A percentile compares a stretch with the other conserved stretches of the same genome.
Conservation (phyloP, 2,113 vertebrate genomes). For the Sigmodon hispidus region DNA sequence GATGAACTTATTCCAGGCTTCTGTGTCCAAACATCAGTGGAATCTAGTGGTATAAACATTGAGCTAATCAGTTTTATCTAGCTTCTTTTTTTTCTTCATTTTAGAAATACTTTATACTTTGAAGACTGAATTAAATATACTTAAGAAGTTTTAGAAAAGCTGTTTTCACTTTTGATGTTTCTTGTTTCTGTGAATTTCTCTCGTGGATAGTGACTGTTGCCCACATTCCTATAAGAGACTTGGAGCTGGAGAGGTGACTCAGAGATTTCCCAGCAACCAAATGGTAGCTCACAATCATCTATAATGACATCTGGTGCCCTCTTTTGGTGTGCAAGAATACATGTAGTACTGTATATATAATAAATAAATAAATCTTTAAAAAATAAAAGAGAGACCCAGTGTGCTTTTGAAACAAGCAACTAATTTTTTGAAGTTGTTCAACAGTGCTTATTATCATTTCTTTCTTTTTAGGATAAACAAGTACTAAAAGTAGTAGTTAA, state of each 20-base stretch:
- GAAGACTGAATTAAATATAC: background rate
- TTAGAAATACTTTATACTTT: slow-evolving; percentile 11
- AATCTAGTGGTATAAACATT: slow-evolving; percentile 19
- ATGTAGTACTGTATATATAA: too few species aligned
- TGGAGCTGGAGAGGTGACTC: too few species aligned
- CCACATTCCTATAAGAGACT: background rate
- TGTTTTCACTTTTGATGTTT: slow-evolving; percentile 9
- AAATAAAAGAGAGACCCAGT: background rate
- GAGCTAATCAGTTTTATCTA: background rate
- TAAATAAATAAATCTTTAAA: too few species aligned
- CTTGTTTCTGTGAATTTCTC: background rate
- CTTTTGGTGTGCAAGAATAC: too few species aligned
- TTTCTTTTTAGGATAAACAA: slow-evolving; percentile 1
- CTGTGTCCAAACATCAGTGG: background rate
- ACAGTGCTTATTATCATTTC: background rate
- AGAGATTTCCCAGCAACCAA: too few species aligned
- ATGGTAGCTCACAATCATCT: too few species aligned
- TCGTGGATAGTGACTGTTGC: background rate
- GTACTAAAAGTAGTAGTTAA: background rate
- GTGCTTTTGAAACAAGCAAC: background rate
- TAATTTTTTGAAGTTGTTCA: background rate
- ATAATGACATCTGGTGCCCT: too few species aligned
- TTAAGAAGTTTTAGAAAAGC: background rate
- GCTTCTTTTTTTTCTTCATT: background rate
- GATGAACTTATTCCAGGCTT: slow-evolving; percentile 54